Percentiles rank a stretch among this genome's conserved stretches.
Evolutionary conservation across 2,113 vertebrate species (phyloP).

Genomic region (Echinops telfairi): DNA sequence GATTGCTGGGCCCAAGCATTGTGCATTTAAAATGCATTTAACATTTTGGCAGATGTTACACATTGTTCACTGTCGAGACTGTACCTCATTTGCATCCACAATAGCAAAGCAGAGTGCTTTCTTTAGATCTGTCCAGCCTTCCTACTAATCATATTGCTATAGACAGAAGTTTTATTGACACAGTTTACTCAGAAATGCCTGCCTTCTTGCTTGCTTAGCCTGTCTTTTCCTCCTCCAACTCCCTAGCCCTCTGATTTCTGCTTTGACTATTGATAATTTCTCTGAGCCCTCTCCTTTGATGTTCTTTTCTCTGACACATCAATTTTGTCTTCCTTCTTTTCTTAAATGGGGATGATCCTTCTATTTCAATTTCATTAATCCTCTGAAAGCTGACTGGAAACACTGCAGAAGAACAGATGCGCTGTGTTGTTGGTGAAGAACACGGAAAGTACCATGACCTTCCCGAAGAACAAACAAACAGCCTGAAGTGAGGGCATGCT

Average conservation of each 20-base stretch:
- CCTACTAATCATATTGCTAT: slow-evolving; percentile 1
- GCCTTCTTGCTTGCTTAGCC: neutral
- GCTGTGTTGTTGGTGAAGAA: neutral
- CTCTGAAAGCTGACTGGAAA: neutral
- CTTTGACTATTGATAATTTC: neutral
- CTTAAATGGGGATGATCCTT: slow-evolving; percentile 35
- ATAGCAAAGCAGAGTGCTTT: too few relatives aligned
- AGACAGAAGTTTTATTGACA: neutral
- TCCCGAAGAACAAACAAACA: neutral
- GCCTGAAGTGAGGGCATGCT: too few relatives aligned
- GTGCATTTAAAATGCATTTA: slow-evolving; percentile 20
- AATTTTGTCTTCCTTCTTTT: slow-evolving; percentile 31
- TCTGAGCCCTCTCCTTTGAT: neutral
- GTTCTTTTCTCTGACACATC: neutral
- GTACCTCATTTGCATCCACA: neutral
- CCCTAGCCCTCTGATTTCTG: neutral
- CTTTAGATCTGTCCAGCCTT: neutral
- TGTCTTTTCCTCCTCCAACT: neutral
- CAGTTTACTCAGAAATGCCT: neutral
- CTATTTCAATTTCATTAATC: slow-evolving; percentile 26
- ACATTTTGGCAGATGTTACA: slow-evolving; percentile 13
- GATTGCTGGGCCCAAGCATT: neutral
- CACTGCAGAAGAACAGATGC: neutral
- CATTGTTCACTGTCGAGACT: neutral
- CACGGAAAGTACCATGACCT: neutral